Evolutionary conservation across 53 echinoderm and acorn worm genomes (phyloP).

Genomic region (Luidia sarsii): DNA sequence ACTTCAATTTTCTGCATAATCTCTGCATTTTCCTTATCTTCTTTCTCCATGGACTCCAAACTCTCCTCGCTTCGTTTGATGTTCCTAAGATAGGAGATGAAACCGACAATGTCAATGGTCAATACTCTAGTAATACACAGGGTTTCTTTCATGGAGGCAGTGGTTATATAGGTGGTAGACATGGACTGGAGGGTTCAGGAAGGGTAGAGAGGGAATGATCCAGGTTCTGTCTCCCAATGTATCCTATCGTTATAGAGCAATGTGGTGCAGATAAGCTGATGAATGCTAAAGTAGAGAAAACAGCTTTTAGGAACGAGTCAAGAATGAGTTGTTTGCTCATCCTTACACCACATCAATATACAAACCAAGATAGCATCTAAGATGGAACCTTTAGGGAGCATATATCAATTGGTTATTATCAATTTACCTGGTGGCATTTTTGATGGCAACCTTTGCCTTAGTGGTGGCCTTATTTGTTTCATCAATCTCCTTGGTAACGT

Average conservation of each 20-base stretch:
- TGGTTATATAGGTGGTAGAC: background rate
- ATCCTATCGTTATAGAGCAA: too few species aligned
- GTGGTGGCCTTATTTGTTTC: slow-evolving; percentile 71
- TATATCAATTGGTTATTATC: too few species aligned
- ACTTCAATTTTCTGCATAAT: slow-evolving; percentile 75
- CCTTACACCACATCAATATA: too few species aligned
- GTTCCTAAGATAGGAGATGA: slow-evolving; percentile 59
- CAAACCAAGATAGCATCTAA: too few species aligned
- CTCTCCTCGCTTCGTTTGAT: slow-evolving; percentile 91
- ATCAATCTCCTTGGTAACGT: slow-evolving; percentile 74
- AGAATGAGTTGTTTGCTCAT: too few species aligned
- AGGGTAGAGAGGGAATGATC: too few species aligned
- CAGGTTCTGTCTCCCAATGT: too few species aligned
- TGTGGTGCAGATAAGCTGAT: too few species aligned
- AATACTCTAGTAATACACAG: background rate
- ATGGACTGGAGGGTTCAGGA: background rate
- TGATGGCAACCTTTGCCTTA: slow-evolving; percentile 96
- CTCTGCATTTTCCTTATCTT: slow-evolving; percentile 85
- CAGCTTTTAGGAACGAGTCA: too few species aligned
- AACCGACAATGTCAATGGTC: background rate
- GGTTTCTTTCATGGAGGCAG: too few species aligned
- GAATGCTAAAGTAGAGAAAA: too few species aligned
- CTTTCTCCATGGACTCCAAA: slow-evolving; percentile 85
- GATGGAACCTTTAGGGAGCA: too few species aligned
- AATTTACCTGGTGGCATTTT: slow-evolving; percentile 87